Percentiles rank a stretch among this genome's conserved stretches.
Conservation (phyloP, 2,888 invertebrate genomes). For the Drosophila quinaria region DNA sequence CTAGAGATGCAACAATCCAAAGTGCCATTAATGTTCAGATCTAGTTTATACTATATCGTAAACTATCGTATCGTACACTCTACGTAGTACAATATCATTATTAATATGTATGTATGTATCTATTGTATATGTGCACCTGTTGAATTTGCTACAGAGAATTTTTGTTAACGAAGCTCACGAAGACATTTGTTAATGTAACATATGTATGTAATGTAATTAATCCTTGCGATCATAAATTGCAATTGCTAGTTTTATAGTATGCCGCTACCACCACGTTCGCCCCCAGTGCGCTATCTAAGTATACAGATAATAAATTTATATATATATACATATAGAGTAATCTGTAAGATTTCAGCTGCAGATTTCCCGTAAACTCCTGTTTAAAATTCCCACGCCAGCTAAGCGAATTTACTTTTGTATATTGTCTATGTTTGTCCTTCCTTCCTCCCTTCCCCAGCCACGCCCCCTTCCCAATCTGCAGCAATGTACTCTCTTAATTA, state of each 20-base stretch:
- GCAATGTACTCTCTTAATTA: constrained; percentile 77
- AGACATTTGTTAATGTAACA: constrained; percentile 28
- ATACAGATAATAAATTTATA: constrained; percentile 30
- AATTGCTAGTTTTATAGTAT: constrained; percentile 78
- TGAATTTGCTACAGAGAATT: constrained; percentile 21
- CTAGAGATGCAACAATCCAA: constrained; percentile 32
- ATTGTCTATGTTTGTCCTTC: constrained; percentile 20
- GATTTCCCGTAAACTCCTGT: constrained; percentile 3
- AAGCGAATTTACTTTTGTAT: constrained; percentile 69
- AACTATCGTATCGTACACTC: constrained; percentile 6
- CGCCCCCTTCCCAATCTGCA: constrained; percentile 25
- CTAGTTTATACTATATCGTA: constrained; percentile 29
- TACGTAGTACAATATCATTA: constrained; percentile 33
- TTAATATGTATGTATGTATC: constrained; percentile 11
- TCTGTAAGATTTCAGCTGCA: constrained; percentile 53
- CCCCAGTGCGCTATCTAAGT: constrained; percentile 55
- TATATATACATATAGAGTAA: constrained; percentile 25
- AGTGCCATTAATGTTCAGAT: constrained; percentile 62
- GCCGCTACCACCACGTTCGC: constrained; percentile 34
- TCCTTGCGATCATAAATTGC: constrained; percentile 41
- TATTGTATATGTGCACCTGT: constrained; percentile 26
- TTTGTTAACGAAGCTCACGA: constrained; percentile 33
- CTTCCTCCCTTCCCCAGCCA: background rate
- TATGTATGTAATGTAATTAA: constrained; percentile 17
- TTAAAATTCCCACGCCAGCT: constrained; percentile 2